Evolutionary conservation across 2,797 vertebrate species (phyloP).

Genomic region (Hippoglossus hippoglossus): DNA sequence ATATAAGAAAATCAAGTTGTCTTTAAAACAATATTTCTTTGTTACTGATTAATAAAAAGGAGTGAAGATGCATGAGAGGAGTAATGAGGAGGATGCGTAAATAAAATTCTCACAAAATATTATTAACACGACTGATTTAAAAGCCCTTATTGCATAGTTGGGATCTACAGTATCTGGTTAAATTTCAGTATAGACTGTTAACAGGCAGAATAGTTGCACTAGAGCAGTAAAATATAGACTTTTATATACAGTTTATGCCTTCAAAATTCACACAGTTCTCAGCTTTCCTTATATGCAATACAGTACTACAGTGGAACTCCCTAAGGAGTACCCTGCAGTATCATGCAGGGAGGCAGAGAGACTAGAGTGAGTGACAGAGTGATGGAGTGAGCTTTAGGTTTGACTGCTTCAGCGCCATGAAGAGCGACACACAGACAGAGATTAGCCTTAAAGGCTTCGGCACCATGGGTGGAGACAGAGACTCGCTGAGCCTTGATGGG

Average conservation of each 20-base stretch:
- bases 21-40: too few relatives aligned
- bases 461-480: conserved; percentile 17
- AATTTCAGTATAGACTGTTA: too few relatives aligned
- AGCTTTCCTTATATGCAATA: too few relatives aligned
- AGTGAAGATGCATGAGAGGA: too few relatives aligned
- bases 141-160: too few relatives aligned
- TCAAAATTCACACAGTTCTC: conserved; percentile 3
- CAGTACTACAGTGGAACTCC: conserved; percentile 10
- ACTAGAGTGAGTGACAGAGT: conserved; percentile 21
- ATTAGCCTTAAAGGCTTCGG: conserved; percentile 41
- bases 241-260: too few relatives aligned
- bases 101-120: too few relatives aligned
- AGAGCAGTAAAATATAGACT: neutral
- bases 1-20: too few relatives aligned
- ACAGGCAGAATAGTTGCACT: neutral
- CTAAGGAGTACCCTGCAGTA: conserved; percentile 11
- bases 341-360: conserved; percentile 18
- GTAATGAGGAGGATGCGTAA: too few relatives aligned
- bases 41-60: too few relatives aligned
- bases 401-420: conserved; percentile 54
- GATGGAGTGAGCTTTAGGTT: conserved; percentile 11
- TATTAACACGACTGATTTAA: too few relatives aligned
- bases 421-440: conserved; percentile 25
- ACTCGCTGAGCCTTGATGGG: conserved; percentile 19
- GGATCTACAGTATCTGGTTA: too few relatives aligned